Evolutionary conservation across 2,113 vertebrate species (phyloP).

Genomic region (Hoplias malabaricus): DNA sequence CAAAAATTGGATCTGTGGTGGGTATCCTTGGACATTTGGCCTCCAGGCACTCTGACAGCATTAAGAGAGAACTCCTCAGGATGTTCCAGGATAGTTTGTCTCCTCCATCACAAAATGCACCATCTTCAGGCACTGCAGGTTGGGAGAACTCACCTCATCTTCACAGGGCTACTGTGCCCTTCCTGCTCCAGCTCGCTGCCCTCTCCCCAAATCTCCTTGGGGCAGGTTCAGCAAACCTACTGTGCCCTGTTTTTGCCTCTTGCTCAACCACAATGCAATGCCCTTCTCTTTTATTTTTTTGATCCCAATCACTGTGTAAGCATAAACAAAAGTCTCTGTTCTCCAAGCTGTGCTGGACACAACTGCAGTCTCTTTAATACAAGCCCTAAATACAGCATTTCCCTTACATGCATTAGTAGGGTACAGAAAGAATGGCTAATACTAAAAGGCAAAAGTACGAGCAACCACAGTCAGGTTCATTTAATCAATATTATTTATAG

Average conservation of each 20-base stretch:
- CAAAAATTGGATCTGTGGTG: conserved; percentile 92
- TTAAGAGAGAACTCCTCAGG: conserved; percentile 85
- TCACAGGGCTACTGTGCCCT: conserved; percentile 84
- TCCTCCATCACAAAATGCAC: conserved; percentile 63
- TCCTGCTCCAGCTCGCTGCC: conserved; percentile 87
- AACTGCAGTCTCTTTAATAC: not conserved
- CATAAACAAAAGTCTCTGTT: conserved; percentile 1
- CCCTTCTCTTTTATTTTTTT: too few species aligned
- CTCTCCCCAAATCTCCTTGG: conserved; percentile 87
- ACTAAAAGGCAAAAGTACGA: not conserved
- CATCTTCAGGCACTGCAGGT: conserved; percentile 57
- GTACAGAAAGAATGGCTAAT: too few species aligned
- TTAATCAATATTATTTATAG: too few species aligned
- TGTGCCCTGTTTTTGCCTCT: not conserved
- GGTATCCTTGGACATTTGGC: conserved; percentile 91
- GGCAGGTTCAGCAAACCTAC: conserved; percentile 53
- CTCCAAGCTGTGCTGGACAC: not conserved
- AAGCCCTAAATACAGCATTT: not conserved
- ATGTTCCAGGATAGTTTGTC: conserved; percentile 91
- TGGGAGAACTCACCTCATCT: conserved; percentile 77
- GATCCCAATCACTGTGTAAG: not conserved
- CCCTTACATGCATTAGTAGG: not conserved
- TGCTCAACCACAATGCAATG: not conserved
- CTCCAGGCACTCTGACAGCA: conserved; percentile 86
- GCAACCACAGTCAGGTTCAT: not conserved